These are phyloP conservation scores for Cnemophilus loriae DNA, from an alignment of 2,113 vertebrate species.

Conservation along the genomic window DNA sequence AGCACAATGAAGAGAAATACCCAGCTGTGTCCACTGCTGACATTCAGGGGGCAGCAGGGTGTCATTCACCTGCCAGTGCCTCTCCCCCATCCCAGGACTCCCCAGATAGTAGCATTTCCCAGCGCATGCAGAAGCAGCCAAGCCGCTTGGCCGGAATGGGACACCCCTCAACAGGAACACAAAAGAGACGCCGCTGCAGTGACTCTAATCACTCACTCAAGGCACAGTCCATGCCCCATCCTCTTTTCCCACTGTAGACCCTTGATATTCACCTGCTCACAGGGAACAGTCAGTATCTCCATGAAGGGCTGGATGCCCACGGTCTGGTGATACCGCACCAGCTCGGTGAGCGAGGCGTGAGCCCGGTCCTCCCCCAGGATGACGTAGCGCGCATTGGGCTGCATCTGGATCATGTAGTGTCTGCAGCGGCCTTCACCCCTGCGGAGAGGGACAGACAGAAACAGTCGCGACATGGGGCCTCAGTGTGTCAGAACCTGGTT, in stretches of 20 bases:
- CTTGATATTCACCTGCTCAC: slow-evolving; percentile 45
- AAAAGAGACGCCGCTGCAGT: background rate
- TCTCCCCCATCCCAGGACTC: background rate
- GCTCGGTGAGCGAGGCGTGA: slow-evolving; percentile 59
- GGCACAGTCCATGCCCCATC: background rate
- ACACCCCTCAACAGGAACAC: rapidly evolving
- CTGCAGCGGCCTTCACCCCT: slow-evolving; percentile 66
- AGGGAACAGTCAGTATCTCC: slow-evolving; percentile 69
- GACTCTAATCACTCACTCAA: background rate
- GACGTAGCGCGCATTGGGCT: slow-evolving; percentile 70
- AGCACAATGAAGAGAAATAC: background rate
- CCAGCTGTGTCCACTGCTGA: background rate
- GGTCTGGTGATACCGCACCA: slow-evolving; percentile 65
- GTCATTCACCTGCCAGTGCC: background rate
- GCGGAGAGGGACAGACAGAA: background rate
- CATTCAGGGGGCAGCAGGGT: rapidly evolving
- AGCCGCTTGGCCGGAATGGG: background rate
- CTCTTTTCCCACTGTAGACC: background rate
- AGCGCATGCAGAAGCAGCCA: background rate
- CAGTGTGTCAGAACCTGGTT: rapidly evolving
- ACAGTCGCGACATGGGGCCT: rapidly evolving
- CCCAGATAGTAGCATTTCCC: background rate
- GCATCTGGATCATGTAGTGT: slow-evolving; percentile 76
- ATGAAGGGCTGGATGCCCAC: slow-evolving; percentile 73
- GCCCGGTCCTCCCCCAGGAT: slow-evolving; percentile 74